Percentiles rank a stretch among this genome's conserved stretches.
Evolutionary conservation across 1,140 invertebrate species (phyloP).

Genomic region (Apis dorsata): DNA sequence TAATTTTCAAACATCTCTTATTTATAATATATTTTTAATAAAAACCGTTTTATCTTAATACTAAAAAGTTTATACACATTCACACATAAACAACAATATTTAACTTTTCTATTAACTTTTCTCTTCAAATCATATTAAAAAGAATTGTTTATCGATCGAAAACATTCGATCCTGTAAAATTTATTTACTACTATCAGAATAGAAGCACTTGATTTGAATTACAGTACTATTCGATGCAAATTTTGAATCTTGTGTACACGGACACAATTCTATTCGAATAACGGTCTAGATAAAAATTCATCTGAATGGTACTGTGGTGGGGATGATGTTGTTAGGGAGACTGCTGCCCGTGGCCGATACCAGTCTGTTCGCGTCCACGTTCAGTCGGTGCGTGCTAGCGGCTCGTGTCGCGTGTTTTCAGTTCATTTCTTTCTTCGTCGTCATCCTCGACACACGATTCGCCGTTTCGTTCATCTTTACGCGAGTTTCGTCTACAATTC

Average conservation of each 20-base stretch:
- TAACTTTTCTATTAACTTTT: too few relatives aligned
- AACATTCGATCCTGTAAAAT: not conserved
- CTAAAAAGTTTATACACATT: too few relatives aligned
- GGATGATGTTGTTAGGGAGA: slow-evolving; percentile 35
- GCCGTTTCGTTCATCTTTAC: not conserved
- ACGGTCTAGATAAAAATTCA: slow-evolving; percentile 22
- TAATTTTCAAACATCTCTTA: not conserved
- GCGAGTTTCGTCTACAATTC: not conserved
- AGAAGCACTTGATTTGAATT: not conserved
- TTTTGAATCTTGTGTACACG: not conserved
- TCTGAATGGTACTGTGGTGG: slow-evolving; percentile 35
- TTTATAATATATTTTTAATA: not conserved
- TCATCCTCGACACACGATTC: not conserved
- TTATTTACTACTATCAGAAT: not conserved
- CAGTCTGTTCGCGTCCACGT: slow-evolving; percentile 41
- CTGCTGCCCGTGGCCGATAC: slow-evolving; percentile 53
- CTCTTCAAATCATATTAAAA: too few relatives aligned
- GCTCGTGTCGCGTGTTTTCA: slow-evolving; percentile 42
- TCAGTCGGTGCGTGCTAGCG: slow-evolving; percentile 60
- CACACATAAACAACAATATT: too few relatives aligned
- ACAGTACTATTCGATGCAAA: not conserved
- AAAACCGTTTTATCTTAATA: too few relatives aligned
- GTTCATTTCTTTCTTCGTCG: slow-evolving; percentile 5
- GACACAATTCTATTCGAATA: not conserved
- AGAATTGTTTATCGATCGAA: not conserved